Evolutionary conservation across 2,113 vertebrate genomes (phyloP), one percentile per base, ranked within the genome.

Genomic region (Thalassoma bifasciatum): DNA sequence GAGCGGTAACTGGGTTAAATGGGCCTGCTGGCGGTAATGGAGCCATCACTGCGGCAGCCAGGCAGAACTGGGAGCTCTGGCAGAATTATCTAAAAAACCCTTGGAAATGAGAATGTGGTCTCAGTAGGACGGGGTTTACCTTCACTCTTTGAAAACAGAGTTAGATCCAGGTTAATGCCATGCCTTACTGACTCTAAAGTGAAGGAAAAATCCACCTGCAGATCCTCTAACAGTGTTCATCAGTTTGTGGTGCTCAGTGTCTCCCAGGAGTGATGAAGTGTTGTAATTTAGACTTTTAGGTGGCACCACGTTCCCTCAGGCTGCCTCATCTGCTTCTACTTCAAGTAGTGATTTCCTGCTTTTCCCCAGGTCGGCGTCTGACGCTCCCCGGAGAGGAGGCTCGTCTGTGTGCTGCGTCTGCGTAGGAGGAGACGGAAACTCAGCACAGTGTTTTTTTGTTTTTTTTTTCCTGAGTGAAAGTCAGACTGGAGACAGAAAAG

Each of bases 1-100:
- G 77, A 86, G 69, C 52, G 34, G 72, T 90, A 86, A 89, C 75
- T 78, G 63, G 70, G 83, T 81, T 85, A 82, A 88, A 91, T 82
- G 82, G 63, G 56, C 82, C 80, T 66, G 51, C 72, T 79, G 71
- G 77, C 30, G 9, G 84, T 90, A 92, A 91, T 88, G 84, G 82
- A 81, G 77, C 52, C 72, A 86, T 92, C 70, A 77, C 57, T 79
- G 82, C 64, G 1, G 67, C 77, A 69, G 59, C 57, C 72, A 84
- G 79, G 77, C 86, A 83, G 52, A 83, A 77, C 83, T 65, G 38
- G 50, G 74, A 77, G 75, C 84, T 88, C 69, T 86, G 66, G 79
- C 30, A 65, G 82, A 81, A 89, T 89, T 74, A 89, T 83, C 67
- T 46, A 50, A 61, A n/a, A 73, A 75, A 72, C 71, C 59, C 47